Percentiles rank a stretch among this genome's conserved stretches.
phyloP scores from a whole-genome alignment of 2,888 invertebrate genomes.

The Tipula helvola region DNA sequence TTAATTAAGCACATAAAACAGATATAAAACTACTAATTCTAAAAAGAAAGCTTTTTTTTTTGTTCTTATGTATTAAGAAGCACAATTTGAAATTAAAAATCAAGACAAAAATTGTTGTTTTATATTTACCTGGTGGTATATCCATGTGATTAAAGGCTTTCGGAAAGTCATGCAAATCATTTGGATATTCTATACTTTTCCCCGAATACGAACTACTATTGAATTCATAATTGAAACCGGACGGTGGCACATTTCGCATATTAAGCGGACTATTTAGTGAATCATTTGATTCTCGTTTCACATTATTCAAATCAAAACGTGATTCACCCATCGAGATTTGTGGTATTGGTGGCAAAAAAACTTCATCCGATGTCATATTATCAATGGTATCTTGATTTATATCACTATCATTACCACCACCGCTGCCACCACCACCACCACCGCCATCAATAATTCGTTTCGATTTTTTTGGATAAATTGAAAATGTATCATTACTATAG shows the following conservation, averaged over 20 bases:
- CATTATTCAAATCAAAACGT: conserved; percentile 29
- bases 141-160: conserved; percentile 36
- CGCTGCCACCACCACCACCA: conserved; percentile 18
- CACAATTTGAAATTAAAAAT: neutral
- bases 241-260: conserved; percentile 16
- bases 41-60: neutral
- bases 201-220: conserved; percentile 15
- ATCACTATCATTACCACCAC: conserved; percentile 19
- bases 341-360: conserved; percentile 31
- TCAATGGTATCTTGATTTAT: conserved; percentile 28
- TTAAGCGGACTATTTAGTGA: conserved; percentile 17
- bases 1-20: neutral
- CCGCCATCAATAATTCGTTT: conserved; percentile 22
- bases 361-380: conserved; percentile 30
- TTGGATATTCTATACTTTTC: conserved; percentile 29
- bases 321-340: conserved; percentile 34
- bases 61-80: neutral
- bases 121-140: conserved; percentile 34
- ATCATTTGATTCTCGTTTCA: conserved; percentile 28
- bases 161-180: conserved; percentile 33
- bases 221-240: conserved; percentile 19
- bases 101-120: neutral
- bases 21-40: neutral
- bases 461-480: conserved; percentile 32
- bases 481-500: conserved; percentile 27